phyloP scores from a whole-genome alignment of 2,797 vertebrate species.

The Aphelocoma californica region DNA sequence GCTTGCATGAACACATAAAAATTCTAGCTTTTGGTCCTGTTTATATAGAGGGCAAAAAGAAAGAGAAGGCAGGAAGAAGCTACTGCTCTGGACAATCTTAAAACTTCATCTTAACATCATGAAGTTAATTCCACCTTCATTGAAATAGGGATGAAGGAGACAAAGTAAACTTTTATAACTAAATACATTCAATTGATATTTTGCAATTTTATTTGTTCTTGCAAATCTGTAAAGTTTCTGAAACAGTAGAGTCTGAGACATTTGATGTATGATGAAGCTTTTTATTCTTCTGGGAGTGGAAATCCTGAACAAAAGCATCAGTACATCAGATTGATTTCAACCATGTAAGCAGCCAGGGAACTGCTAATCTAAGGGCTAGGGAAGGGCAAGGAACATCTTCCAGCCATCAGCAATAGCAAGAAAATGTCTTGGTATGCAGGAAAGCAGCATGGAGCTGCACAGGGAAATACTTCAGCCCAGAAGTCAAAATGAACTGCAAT shows the following conservation, averaged over 20 bases:
- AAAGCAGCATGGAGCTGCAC: neutral
- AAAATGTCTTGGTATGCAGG: neutral
- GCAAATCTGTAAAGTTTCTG: neutral
- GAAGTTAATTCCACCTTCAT: neutral
- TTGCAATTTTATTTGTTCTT: neutral
- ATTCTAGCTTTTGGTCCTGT: neutral
- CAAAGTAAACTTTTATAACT: neutral
- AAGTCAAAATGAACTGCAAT: neutral
- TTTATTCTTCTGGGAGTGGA: neutral
- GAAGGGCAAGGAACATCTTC: neutral
- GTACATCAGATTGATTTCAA: neutral
- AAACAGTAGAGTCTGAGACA: neutral
- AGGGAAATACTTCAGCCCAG: neutral
- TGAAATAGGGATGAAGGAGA: neutral
- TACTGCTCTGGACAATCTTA: neutral
- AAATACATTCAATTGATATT: neutral
- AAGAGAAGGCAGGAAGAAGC: neutral
- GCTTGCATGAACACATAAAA: neutral
- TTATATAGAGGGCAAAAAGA: neutral
- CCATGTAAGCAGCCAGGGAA: neutral
- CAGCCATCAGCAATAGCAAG: neutral
- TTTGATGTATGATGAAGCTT: neutral
- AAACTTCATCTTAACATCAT: neutral
- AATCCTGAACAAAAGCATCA: neutral
- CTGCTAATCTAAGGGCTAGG: neutral